Base-by-base conservation (phyloP, 2,797 vertebrate genomes). In the Ceyx erithaca region DNA sequence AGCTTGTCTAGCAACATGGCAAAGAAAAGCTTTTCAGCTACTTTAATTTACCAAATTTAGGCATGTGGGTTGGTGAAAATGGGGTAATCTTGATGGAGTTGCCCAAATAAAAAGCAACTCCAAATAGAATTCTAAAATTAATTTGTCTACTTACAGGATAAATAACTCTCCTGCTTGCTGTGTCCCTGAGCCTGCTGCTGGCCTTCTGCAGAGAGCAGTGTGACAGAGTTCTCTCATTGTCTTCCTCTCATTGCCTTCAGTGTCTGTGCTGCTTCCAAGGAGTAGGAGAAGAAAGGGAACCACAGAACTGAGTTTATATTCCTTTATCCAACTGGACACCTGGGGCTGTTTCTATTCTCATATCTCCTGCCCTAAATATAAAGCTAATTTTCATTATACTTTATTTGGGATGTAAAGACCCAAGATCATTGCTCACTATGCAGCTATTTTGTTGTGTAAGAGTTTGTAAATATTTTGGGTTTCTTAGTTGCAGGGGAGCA, bases 361-460 rank as follows among this genome's bases (percentile, higher is more conserved):
- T 37, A n/a, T 68, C 54, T 83, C 20, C 35, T 80, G 37, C 35
- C 62, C 77, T 91, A 89, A 92, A 85, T 92, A 73, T 64, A 49
- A 80, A 92, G 31, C 5, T 87, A 4, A 69, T 80, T 85, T 95
- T 92, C 62, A 62, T 85, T 52, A 35, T 61, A 14, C 41, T 33
- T 83, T 67, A 70, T 77, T 91, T 87, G 82, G 48, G 91, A 63
- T 23, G 1, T 85, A 94, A 92, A 78, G 57, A 57, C 46, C 1
- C 0, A 61, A 83, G 61, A 46, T 83, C 63, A 48, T 75, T 78
- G 23, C 51, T 88, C 41, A 26, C 31, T 68, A 12, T 49, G 54
- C 37, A 71, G 54, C 67, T 93, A 64, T 88, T 90, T 91, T 87
- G 31, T 92, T 87, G 45, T 90, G 49, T 59, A 87, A 80, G 46